Evolutionary conservation across 2,113 vertebrate genomes (phyloP).

Genomic region (Serilophus lunatus): DNA sequence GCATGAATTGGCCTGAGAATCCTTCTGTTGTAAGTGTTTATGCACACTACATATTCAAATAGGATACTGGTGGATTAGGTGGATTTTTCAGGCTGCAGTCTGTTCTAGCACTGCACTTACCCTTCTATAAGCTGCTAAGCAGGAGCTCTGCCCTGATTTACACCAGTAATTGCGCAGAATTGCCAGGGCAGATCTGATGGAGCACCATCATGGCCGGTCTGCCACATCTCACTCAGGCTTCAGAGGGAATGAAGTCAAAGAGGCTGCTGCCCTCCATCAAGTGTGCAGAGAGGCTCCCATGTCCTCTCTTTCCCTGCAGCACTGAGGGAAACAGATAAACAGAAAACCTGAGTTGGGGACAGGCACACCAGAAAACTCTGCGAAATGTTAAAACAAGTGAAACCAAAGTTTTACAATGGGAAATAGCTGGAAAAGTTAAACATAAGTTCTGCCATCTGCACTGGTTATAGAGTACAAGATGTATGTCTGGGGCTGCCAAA

Average conservation of each 20-base stretch:
- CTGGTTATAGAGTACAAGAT: background rate
- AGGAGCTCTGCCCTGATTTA: background rate
- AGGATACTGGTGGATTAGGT: background rate
- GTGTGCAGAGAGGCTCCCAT: fast-evolving
- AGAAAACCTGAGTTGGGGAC: background rate
- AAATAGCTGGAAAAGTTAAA: background rate
- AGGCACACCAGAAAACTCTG: background rate
- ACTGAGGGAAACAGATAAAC: background rate
- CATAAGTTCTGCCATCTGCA: background rate
- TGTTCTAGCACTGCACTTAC: background rate
- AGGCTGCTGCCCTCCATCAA: background rate
- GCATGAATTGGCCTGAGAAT: background rate
- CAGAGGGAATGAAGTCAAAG: background rate
- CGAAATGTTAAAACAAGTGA: background rate
- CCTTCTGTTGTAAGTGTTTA: background rate
- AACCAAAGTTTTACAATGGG: background rate
- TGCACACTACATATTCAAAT: background rate
- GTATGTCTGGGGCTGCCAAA: background rate
- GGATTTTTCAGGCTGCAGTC: background rate
- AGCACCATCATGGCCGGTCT: no score
- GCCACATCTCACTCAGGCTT: background rate
- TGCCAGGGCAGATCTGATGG: background rate
- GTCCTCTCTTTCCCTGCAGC: background rate
- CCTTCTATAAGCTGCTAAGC: no score
- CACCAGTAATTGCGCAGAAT: background rate